Evolutionary conservation across 2,888 invertebrate genomes (phyloP).

Genomic region (Griposia aprilina): DNA sequence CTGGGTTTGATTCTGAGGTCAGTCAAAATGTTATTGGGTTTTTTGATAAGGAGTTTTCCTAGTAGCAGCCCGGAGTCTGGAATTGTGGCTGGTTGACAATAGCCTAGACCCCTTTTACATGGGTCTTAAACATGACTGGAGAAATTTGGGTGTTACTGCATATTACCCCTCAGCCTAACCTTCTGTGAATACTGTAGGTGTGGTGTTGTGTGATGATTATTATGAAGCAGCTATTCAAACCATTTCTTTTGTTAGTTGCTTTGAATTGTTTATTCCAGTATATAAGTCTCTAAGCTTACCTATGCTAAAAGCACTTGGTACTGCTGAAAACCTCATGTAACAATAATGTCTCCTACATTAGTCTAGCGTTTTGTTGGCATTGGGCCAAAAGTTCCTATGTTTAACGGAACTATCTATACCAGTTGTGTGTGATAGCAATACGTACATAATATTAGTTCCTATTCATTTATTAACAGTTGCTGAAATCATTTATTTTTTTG

Average conservation of each 20-base stretch:
- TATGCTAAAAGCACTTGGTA: conserved; percentile 46
- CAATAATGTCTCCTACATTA: conserved; percentile 56
- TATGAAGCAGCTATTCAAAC: background rate
- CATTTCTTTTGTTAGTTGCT: background rate
- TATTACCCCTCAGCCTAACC: background rate
- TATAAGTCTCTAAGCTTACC: conserved; percentile 26
- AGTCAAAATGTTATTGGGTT: background rate
- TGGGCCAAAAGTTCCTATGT: conserved; percentile 42
- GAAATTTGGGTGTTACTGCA: too few relatives aligned
- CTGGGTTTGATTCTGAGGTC: background rate
- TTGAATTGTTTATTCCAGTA: background rate
- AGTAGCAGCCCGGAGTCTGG: background rate
- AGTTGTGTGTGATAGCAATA: conserved; percentile 25
- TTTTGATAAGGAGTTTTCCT: background rate
- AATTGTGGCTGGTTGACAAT: background rate
- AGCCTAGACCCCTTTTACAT: too few relatives aligned
- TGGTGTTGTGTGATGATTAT: background rate
- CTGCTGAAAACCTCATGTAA: conserved; percentile 55
- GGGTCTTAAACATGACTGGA: too few relatives aligned
- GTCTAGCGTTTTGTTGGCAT: conserved; percentile 46
- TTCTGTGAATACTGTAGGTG: background rate
- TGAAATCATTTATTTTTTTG: background rate
- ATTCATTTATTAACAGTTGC: background rate
- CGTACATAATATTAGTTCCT: conserved; percentile 4
- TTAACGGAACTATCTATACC: conserved; percentile 49